These are phyloP conservation scores for Microtus montanus DNA, from an alignment of 2,113 vertebrate genomes.

Conservation along the genomic window DNA sequence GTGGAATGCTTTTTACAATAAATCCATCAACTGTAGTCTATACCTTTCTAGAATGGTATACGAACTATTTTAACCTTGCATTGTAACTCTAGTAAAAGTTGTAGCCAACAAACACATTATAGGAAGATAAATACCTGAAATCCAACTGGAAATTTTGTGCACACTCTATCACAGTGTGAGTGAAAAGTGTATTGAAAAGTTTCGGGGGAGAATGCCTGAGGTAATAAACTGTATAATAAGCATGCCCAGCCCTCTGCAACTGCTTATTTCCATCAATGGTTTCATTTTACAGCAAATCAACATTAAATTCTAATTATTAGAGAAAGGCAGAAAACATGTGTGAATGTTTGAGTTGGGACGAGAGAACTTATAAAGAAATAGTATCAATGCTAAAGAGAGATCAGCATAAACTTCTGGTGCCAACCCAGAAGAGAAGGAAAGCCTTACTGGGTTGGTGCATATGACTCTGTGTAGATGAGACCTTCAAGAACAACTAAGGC, in stretches of 20 bases:
- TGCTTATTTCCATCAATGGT: background rate
- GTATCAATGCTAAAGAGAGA: background rate
- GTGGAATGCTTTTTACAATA: background rate
- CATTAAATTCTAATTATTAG: slow-evolving; percentile 16
- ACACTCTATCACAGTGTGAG: background rate
- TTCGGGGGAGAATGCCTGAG: background rate
- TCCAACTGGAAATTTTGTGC: background rate
- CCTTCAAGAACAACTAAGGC: background rate
- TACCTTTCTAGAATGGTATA: background rate
- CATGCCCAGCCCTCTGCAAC: too few species aligned
- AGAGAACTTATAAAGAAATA: background rate
- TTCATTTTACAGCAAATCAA: slow-evolving; percentile 39
- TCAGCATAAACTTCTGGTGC: background rate
- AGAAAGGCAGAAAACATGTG: background rate
- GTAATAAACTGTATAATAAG: background rate
- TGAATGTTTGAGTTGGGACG: background rate
- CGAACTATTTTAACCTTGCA: background rate
- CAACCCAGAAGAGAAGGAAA: background rate
- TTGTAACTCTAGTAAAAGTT: background rate
- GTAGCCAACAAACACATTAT: background rate
- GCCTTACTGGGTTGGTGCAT: too few species aligned
- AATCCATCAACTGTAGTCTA: background rate
- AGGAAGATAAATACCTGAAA: background rate
- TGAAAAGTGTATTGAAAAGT: background rate
- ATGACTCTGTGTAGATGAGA: background rate